These are phyloP conservation scores for Anoura caudifer DNA, from an alignment of 2,113 vertebrate species.

Conservation along the genomic window DNA sequence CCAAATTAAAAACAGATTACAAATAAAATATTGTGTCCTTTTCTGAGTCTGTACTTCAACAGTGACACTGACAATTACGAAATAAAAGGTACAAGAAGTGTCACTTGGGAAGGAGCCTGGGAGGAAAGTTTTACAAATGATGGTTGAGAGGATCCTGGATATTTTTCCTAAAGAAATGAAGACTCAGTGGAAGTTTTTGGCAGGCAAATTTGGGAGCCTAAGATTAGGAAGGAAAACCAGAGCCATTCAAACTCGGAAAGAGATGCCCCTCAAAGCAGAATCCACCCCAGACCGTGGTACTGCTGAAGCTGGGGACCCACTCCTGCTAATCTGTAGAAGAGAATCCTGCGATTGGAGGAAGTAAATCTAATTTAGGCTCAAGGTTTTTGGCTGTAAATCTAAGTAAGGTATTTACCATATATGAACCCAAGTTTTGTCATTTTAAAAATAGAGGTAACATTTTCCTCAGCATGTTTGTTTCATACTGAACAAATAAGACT, in stretches of 20 bases:
- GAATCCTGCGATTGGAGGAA: background rate
- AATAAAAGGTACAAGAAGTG: background rate
- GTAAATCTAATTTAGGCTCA: background rate
- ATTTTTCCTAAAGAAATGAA: background rate
- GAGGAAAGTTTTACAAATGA: background rate
- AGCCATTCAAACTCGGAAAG: background rate
- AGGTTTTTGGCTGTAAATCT: background rate
- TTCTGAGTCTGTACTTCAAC: background rate
- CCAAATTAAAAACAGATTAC: background rate
- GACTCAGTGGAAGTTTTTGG: background rate
- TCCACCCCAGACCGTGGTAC: background rate
- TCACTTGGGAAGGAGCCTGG: background rate
- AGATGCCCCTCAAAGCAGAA: background rate
- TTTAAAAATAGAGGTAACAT: background rate
- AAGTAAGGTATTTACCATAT: background rate
- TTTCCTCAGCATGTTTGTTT: background rate
- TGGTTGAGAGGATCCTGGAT: background rate
- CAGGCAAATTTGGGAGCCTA: background rate
- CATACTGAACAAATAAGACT: background rate
- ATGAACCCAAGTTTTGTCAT: background rate
- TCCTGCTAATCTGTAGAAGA: background rate
- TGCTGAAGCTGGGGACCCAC: background rate
- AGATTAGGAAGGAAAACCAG: background rate
- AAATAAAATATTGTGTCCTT: background rate
- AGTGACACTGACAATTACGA: background rate